Percentiles rank a stretch among this genome's conserved stretches.
Conservation (phyloP, 2,888 invertebrate genomes). For the Autographa pulchrina region DNA sequence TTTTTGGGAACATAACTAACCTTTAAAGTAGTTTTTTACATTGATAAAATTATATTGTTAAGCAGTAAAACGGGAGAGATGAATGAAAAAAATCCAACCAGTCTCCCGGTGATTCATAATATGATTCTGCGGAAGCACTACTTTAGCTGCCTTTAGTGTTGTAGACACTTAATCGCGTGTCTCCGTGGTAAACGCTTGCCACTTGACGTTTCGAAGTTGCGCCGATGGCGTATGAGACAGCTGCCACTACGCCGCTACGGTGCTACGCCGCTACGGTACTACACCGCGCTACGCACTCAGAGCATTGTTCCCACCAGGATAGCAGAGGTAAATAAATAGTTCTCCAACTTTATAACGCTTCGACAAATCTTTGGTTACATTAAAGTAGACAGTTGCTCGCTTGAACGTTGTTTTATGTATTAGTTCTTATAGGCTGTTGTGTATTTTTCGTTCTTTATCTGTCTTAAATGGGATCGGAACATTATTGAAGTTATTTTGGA, state of each 20-base stretch:
- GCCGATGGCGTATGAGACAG: constrained; percentile 9
- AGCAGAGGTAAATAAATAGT: constrained; percentile 9
- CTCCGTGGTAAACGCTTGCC: constrained; percentile 17
- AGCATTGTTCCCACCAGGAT: constrained; percentile 7
- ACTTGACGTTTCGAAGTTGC: constrained; percentile 20
- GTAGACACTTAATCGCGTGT: constrained; percentile 26
- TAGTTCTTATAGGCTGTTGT: too few species aligned
- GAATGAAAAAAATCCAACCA: too few species aligned
- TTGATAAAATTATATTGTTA: too few species aligned
- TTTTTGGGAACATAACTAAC: too few species aligned
- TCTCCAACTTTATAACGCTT: neutral
- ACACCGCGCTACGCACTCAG: constrained; percentile 12
- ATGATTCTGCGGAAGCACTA: constrained; percentile 1
- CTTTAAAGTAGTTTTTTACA: too few species aligned
- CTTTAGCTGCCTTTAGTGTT: neutral
- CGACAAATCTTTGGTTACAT: neutral
- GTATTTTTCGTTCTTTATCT: too few species aligned
- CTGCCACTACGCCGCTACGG: constrained; percentile 18
- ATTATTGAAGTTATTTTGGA: too few species aligned
- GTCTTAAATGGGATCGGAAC: too few species aligned
- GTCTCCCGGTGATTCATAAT: neutral
- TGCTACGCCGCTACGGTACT: too few species aligned
- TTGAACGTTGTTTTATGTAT: neutral
- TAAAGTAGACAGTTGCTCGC: neutral
- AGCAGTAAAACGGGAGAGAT: too few species aligned